Base-by-base conservation (phyloP, 2,113 vertebrate species). In the Anolis carolinensis region DNA sequence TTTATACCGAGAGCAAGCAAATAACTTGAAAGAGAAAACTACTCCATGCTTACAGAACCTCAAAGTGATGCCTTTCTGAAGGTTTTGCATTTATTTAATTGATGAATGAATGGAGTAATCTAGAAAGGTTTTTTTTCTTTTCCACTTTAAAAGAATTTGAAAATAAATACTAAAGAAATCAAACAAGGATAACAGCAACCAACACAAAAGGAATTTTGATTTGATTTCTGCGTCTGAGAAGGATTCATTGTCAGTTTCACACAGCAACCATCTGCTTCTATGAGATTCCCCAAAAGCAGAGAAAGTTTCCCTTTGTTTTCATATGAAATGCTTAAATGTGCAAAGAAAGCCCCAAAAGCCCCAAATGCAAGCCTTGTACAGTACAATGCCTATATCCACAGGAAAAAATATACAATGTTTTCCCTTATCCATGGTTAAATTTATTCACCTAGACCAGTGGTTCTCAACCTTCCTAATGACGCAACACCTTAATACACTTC, bases 31-130 rank as follows among this genome's bases (percentile, higher is more conserved):
- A 52, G 11, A 23, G 25, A 36, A 55, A 70, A 34, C 30, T 70
- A n/a, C 23, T 71, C 70, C 25, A 55, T 32, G 11, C 14, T 39
- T 20, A 20, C 11, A 30, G 72, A 71, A 30, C 48, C 48, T 85
- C 63, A 79, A 79, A 85, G 75, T 55, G 65, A 14, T 70, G 25
- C 72, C 59, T 76, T 32, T 27, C 65, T 50, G 44, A 55, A 76
- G 25, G 52, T 76, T 76, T n/a, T 84, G 18, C 72, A 50, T 76
- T n/a, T 10, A 65, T 32, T 84, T 65, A 84, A 84, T 84, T 65
- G 72, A 27, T 50, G 48, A 76, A 76, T 76, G 34, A 44, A 72
- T 76, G n/a, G n/a, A n/a, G n/a, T 84, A 75, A 65, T 27, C 72
- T 36, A 62, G 59, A 50, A 36, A 50, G 36, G 39, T 44, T 44